Evolutionary conservation across 2,888 invertebrate species (phyloP).

Genomic region (Ctenicera cuprea): DNA sequence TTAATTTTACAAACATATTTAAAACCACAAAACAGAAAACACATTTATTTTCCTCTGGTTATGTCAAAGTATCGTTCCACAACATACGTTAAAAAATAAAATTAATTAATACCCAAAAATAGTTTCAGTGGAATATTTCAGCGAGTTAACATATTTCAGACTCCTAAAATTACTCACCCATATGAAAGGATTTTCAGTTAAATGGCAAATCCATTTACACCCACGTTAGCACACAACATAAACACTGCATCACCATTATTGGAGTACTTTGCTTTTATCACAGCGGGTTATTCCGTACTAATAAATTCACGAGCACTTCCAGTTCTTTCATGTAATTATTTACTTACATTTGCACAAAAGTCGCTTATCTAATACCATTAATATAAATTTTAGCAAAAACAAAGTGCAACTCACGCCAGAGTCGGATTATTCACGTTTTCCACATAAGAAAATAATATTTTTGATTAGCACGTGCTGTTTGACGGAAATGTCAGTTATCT

Average conservation of each 20-base stretch:
- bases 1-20: neutral
- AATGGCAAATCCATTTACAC: constrained; percentile 16
- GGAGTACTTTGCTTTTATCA: constrained; percentile 12
- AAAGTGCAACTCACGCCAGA: neutral
- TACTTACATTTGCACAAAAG: neutral
- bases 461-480: too few species aligned
- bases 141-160: neutral
- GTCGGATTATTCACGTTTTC: neutral
- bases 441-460: too few species aligned
- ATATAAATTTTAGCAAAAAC: neutral
- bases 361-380: neutral
- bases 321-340: neutral
- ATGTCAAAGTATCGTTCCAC: constrained; percentile 6
- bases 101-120: constrained; percentile 21
- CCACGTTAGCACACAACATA: constrained; percentile 19
- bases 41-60: neutral
- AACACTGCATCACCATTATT: constrained; percentile 18
- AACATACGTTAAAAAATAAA: neutral
- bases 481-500: constrained; percentile 4
- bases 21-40: neutral
- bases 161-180: constrained; percentile 6
- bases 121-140: constrained; percentile 7
- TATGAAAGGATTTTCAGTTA: neutral
- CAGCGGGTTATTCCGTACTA: constrained; percentile 7
- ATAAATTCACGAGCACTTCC: neutral